Evolutionary conservation across 2,888 invertebrate species (phyloP).

Genomic region (Caenorhabditis auriculariae): DNA sequence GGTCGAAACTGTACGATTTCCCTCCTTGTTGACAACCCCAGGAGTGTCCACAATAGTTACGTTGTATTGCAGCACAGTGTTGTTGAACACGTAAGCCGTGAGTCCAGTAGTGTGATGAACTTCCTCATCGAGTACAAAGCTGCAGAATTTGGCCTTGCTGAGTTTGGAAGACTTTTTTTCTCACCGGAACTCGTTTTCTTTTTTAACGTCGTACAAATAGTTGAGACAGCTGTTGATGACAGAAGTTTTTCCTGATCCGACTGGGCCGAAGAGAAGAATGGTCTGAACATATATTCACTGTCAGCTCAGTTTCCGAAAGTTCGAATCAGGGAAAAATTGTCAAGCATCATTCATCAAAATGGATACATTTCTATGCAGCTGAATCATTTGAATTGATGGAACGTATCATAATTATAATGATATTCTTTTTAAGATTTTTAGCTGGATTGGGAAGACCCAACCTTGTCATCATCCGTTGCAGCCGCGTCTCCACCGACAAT

Average conservation of each 20-base stretch:
- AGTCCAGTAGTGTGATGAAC: slow-evolving; percentile 36
- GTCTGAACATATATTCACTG: too few species aligned
- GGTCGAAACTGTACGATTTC: slow-evolving; percentile 42
- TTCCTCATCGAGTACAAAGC: slow-evolving; percentile 39
- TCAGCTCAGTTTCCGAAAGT: too few species aligned
- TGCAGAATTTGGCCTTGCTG: slow-evolving; percentile 5
- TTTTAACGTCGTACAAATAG: slow-evolving; percentile 54
- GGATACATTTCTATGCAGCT: not conserved
- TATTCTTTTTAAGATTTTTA: not conserved
- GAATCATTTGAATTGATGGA: not conserved
- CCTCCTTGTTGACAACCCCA: slow-evolving; percentile 46
- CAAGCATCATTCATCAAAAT: too few species aligned
- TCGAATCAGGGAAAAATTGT: too few species aligned
- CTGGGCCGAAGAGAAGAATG: slow-evolving; percentile 54
- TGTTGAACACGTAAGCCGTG: slow-evolving; percentile 54
- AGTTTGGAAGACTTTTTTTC: not conserved
- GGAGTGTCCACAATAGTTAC: slow-evolving; percentile 57
- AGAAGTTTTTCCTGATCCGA: slow-evolving; percentile 49
- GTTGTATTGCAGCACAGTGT: slow-evolving; percentile 50
- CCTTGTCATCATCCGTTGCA: slow-evolving; percentile 49
- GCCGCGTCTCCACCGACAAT: slow-evolving; percentile 50
- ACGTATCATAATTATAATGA: not conserved
- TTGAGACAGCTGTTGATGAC: slow-evolving; percentile 49
- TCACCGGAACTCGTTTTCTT: slow-evolving; percentile 49
- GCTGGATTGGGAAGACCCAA: slow-evolving; percentile 2